These are phyloP conservation scores for Argynnis bischoffii DNA, from an alignment of 2,888 invertebrate genomes.

Conservation along the genomic window DNA sequence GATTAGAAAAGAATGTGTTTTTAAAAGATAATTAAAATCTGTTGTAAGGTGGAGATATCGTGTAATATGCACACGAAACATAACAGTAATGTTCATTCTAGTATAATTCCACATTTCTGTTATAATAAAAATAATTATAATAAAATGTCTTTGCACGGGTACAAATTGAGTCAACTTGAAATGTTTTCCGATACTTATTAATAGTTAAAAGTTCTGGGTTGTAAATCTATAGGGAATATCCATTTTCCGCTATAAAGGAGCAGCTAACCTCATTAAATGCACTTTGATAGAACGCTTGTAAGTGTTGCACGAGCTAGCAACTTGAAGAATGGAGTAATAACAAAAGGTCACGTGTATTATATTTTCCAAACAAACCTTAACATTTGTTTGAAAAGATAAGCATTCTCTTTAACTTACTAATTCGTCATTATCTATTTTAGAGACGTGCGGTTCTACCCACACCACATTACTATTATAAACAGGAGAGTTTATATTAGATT, in stretches of 20 bases:
- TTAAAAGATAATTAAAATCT: no score
- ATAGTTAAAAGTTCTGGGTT: constrained; percentile 5
- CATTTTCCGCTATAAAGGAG: constrained; percentile 23
- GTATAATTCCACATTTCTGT: no score
- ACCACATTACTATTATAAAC: no score
- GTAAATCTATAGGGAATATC: constrained; percentile 15
- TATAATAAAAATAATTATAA: background rate
- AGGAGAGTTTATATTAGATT: no score
- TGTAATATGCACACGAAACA: no score
- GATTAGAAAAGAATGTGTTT: no score
- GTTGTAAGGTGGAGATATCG: no score
- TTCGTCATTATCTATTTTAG: background rate
- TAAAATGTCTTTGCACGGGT: constrained; percentile 5
- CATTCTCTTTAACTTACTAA: background rate
- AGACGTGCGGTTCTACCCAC: no score
- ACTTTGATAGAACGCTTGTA: constrained; percentile 21
- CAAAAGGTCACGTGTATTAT: constrained; percentile 26
- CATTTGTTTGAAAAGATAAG: constrained; percentile 18
- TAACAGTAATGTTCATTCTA: no score
- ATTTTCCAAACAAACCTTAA: constrained; percentile 25
- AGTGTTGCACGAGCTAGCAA: constrained; percentile 23
- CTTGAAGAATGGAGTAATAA: constrained; percentile 15
- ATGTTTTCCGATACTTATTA: constrained; percentile 15
- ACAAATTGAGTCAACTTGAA: constrained; percentile 2
- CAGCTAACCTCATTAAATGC: constrained; percentile 24